Conservation (phyloP, 2,888 invertebrate species). For the Drosophila stalkeri region DNA sequence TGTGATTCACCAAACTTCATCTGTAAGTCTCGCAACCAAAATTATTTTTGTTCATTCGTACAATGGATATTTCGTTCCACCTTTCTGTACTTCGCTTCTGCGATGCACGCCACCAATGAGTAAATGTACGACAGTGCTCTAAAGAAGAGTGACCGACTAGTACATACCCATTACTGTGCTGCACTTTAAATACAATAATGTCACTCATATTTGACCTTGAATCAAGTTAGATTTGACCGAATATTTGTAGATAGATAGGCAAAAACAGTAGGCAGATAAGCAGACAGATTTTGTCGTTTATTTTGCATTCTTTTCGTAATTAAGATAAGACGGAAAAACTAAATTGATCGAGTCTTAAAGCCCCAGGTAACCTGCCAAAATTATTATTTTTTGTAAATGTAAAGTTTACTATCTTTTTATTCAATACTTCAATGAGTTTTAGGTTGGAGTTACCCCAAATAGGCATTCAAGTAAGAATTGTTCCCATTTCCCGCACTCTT, state of each 20-base stretch:
- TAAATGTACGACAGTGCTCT: neutral
- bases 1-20: conserved; percentile 59
- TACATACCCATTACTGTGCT: neutral
- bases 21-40: conserved; percentile 3
- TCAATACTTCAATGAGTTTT: neutral
- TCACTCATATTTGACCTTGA: too few relatives aligned
- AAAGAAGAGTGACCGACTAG: neutral
- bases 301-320: too few relatives aligned
- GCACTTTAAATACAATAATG: too few relatives aligned
- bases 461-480: neutral
- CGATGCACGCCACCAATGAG: conserved; percentile 52
- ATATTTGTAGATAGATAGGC: too few relatives aligned
- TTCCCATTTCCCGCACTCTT: conserved; percentile 3
- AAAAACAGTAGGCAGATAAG: too few relatives aligned
- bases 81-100: conserved; percentile 3
- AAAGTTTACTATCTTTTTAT: too few relatives aligned
- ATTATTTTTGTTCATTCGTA: conserved; percentile 46
- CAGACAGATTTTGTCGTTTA: too few relatives aligned
- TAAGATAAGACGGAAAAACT: too few relatives aligned
- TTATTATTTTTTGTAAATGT: too few relatives aligned
- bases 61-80: conserved; percentile 27
- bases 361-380: too few relatives aligned
- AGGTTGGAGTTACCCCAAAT: neutral
- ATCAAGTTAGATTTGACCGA: too few relatives aligned
- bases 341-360: too few relatives aligned